Evolutionary conservation across 2,888 invertebrate species (phyloP), one percentile per base, ranked within the genome.

Genomic region (Exocentrus adspersus): DNA sequence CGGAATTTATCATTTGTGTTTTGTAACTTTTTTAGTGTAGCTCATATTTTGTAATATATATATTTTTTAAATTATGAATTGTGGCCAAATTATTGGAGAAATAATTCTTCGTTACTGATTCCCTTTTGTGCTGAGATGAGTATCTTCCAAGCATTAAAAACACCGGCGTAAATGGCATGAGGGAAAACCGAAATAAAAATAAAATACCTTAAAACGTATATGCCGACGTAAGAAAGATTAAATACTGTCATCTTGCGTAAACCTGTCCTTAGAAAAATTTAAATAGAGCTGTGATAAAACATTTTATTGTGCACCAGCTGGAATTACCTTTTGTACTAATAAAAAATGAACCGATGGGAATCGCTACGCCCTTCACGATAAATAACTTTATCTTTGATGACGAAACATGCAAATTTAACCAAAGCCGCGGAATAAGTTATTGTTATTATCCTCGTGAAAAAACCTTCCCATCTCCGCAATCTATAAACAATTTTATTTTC

Each of bases 401-500:
- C 71, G 72, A 68, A 71, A 75, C 74, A 74, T 73, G 64, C 64
- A 64, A 64, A 64, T 64, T 64, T 65, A 61, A 57, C 61, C 53
- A 52, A 57, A 61, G 60, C 59, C 62, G 37, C 52, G 41, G 62
- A 45, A 54, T 72, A 69, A 72, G 70, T 73, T 74, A 75, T 74
- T 71, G 67, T 70, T 58, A 57, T 65, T 67, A 54, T 71, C 63
- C n/a, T n/a, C n/a, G n/a, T n/a, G 68, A 73, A 70, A 72, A 62
- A 58, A 60, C 67, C 67, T 56, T 71, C 70, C 70, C 57, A 65
- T 66, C 60, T 63, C 54, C 56, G 62, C 58, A 72, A 75, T 75
- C 75, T 76, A 78, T 77, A 78, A 77, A 77, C 75, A 76, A 75
- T 78, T 77, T 78, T 78, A 79, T 78, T 77, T 72, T 74, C 68